A percentile compares a stretch with the other conserved stretches of the same genome.
Evolutionary conservation across 2,888 invertebrate genomes (phyloP).

Genomic region (Eurytoma californica): DNA sequence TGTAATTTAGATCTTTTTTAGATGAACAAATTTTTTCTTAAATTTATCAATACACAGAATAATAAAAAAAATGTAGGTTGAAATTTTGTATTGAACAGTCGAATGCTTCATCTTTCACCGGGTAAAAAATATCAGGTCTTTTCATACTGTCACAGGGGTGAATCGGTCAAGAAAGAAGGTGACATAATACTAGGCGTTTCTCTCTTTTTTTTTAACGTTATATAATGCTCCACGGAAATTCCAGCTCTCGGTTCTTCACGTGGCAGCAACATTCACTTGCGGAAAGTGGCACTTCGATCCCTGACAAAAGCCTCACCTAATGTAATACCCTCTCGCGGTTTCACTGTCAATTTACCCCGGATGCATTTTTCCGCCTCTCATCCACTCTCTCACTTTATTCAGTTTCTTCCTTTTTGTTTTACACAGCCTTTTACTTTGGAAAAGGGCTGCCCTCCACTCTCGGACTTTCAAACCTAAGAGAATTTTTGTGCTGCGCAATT

Average conservation of each 20-base stretch:
- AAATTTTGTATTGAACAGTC: too few relatives aligned
- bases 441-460: background rate
- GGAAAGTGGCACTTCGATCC: constrained; percentile 44
- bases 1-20: too few relatives aligned
- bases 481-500: too few relatives aligned
- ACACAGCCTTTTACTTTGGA: background rate
- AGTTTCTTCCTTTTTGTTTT: constrained; percentile 6
- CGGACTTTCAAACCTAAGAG: background rate
- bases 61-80: too few relatives aligned
- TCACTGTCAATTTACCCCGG: constrained; percentile 43
- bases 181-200: constrained; percentile 2
- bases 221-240: constrained; percentile 19
- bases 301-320: constrained; percentile 39
- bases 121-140: background rate
- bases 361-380: constrained; percentile 38
- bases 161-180: constrained; percentile 23
- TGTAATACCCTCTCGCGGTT: constrained; percentile 36
- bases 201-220: constrained; percentile 2
- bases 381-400: background rate
- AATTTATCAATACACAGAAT: too few relatives aligned
- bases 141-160: background rate
- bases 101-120: background rate
- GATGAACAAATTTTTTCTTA: too few relatives aligned
- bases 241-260: constrained; percentile 1
- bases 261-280: constrained; percentile 27